Percentiles rank a stretch among this genome's conserved stretches.
Evolutionary conservation across 2,113 vertebrate species (phyloP).

Genomic region (Osmerus mordax): DNA sequence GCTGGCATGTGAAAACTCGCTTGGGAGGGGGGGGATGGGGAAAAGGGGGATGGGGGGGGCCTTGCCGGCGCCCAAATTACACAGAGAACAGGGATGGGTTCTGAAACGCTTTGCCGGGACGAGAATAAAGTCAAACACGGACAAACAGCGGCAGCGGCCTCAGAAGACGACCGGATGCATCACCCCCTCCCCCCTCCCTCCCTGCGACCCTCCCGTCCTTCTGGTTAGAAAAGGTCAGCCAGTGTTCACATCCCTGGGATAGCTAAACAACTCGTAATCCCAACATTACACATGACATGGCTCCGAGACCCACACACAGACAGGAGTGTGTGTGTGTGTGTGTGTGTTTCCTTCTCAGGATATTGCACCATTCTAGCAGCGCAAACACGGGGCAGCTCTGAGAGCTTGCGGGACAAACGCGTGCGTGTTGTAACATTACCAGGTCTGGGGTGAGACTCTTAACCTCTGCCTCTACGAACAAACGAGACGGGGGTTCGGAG

Average conservation of each 20-base stretch:
- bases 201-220: background rate
- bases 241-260: background rate
- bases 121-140: background rate
- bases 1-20: too few relatives aligned
- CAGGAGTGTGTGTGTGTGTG: background rate
- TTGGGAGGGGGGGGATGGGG: background rate
- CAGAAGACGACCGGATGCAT: too few relatives aligned
- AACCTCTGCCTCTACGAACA: background rate
- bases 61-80: too few relatives aligned
- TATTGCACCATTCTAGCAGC: background rate
- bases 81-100: background rate
- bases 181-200: background rate
- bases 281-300: background rate
- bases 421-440: background rate
- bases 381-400: background rate
- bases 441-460: background rate
- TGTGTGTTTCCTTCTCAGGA: background rate
- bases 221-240: background rate
- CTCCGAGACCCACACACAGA: background rate
- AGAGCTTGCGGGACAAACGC: too few relatives aligned
- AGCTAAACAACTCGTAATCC: slow-evolving; percentile 3
- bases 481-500: too few relatives aligned
- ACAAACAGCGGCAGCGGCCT: too few relatives aligned
- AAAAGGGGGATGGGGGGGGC: background rate
- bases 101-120: background rate